Evolutionary conservation across 2,888 invertebrate species (phyloP).

Genomic region (Nomada lathburiana): DNA sequence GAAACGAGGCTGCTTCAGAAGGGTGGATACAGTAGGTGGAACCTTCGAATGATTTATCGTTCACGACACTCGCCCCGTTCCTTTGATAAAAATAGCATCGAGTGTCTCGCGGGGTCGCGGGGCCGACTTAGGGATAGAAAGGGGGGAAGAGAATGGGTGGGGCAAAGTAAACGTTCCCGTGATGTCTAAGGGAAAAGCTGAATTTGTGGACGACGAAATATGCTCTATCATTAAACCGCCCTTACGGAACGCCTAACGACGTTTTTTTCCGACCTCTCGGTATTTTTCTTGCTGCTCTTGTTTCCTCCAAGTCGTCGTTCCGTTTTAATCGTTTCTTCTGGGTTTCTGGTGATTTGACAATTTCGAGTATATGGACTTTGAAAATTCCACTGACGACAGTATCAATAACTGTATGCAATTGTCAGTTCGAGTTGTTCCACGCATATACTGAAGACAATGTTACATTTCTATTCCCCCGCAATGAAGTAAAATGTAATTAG

Average conservation of each 20-base stretch:
- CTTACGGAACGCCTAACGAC: constrained; percentile 39
- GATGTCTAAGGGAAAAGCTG: constrained; percentile 49
- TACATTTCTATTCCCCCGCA: too few relatives aligned
- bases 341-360: neutral
- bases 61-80: constrained; percentile 63
- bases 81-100: constrained; percentile 65
- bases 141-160: constrained; percentile 27
- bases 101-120: constrained; percentile 54
- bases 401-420: too few relatives aligned
- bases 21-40: constrained; percentile 66
- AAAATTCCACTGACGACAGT: too few relatives aligned
- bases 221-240: constrained; percentile 53
- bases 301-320: neutral
- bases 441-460: too few relatives aligned
- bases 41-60: constrained; percentile 72
- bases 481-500: too few relatives aligned
- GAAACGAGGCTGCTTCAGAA: constrained; percentile 64
- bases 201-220: constrained; percentile 54
- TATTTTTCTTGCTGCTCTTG: neutral
- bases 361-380: neutral
- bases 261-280: constrained; percentile 6
- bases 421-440: too few relatives aligned
- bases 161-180: constrained; percentile 43
- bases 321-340: constrained; percentile 27
- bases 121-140: neutral